Base-by-base conservation (phyloP, 2,113 vertebrate species). In the Pogona vitticeps region DNA sequence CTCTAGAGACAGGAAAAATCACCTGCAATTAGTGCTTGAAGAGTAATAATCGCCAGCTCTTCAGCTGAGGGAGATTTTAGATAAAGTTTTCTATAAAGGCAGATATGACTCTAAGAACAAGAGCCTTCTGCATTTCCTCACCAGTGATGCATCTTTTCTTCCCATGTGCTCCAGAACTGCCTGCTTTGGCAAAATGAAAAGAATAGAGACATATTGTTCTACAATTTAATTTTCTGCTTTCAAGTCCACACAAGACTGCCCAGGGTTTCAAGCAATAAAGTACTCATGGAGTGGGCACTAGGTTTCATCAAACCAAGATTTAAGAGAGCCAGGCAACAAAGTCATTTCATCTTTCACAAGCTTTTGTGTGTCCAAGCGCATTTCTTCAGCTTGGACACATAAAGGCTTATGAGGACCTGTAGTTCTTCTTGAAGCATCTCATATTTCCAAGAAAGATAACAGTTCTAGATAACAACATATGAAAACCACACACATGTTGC, bases 1-100 rank as follows among this genome's bases (percentile, higher is more conserved):
- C 65, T 68, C 42, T 40, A 21, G 83, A 90, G 68, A 21, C 42
- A 85, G 90, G 80, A 93, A 88, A 40, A 90, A 5, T 17, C 21
- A 81, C n/a, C 81, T 80, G 83, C 31, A 65, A 13, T 33, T 52
- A 67, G 2, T 1, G 77, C 31, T 76, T 88, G 58, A n/a, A 15
- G 80, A 71, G 23, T 83, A 63, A 56, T 36, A 2, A 23, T 46
- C 78, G 17, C 85, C 76, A 77, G 63, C 40, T 84, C 58, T 59
- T 65, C 36, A 68, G 71, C 80, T 68, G 31, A 81, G 80, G 88
- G 72, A 71, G 42, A 87, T 82, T 21, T 61, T 6, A 28, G 18
- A 1, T 80, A 65, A 87, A 80, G 17, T 17, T 61, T 61, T 67
- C n/a, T 6, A 12, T 23, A 72, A 58, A 72, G 79, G 36, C 28